Conservation (phyloP, 2,113 vertebrate species). For the Pygoscelis antarcticus region DNA sequence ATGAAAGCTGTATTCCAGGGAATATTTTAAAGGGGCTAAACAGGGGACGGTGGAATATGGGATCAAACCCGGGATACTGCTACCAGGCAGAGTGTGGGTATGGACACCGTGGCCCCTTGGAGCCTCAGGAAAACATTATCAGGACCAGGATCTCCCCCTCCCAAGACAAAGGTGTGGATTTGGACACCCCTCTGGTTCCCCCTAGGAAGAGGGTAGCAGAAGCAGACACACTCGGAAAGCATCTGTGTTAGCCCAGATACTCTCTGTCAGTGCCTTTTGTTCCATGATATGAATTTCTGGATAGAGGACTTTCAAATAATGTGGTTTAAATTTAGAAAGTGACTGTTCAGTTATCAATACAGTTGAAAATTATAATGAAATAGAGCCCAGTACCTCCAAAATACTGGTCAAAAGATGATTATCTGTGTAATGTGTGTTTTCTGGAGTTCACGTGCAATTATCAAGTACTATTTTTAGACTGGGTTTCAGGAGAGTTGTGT, state of each 20-base stretch:
- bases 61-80: neutral
- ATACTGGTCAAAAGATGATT: slow-evolving; percentile 21
- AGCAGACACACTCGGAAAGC: neutral
- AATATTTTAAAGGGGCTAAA: neutral
- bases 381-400: neutral
- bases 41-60: neutral
- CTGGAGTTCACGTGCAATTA: slow-evolving; percentile 15
- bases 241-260: neutral
- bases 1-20: neutral
- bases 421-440: slow-evolving; percentile 38
- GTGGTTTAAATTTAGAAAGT: slow-evolving; percentile 52
- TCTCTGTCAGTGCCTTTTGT: neutral
- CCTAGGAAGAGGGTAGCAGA: neutral
- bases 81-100: neutral
- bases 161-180: neutral
- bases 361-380: slow-evolving; percentile 24
- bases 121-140: neutral
- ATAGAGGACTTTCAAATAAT: neutral
- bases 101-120: fast-evolving
- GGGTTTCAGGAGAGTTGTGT: slow-evolving; percentile 35
- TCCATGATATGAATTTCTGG: neutral
- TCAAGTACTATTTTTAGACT: slow-evolving; percentile 32
- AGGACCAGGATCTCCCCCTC: neutral
- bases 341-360: neutral
- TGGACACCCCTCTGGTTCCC: neutral